These are phyloP conservation scores for Acanthoscelides obtectus DNA, from an alignment of 2,888 invertebrate genomes.

Conservation along the genomic window DNA sequence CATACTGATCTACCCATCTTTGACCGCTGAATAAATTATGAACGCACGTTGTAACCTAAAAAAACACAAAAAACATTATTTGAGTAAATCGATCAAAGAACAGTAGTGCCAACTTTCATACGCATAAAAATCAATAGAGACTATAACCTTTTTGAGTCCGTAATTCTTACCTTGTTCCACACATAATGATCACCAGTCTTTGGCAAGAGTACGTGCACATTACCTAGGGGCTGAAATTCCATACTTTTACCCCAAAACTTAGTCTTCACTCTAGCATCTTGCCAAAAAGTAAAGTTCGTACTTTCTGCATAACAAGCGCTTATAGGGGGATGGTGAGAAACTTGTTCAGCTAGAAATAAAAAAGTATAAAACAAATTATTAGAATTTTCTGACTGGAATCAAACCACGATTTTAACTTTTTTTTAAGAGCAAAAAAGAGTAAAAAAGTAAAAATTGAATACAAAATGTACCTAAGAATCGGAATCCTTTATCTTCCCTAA, in stretches of 20 bases:
- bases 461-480: constrained; percentile 35
- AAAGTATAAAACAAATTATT: background rate
- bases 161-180: constrained; percentile 64
- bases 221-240: constrained; percentile 79
- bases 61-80: no score
- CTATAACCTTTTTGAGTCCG: no score
- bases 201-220: constrained; percentile 59
- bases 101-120: no score
- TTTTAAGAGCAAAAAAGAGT: background rate
- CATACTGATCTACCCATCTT: constrained; percentile 84
- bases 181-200: constrained; percentile 65
- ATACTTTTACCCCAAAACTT: constrained; percentile 90
- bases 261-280: constrained; percentile 78
- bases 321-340: constrained; percentile 81
- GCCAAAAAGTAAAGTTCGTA: constrained; percentile 72
- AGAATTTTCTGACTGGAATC: background rate
- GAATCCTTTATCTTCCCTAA: constrained; percentile 73
- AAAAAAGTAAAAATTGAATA: background rate
- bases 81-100: no score
- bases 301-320: constrained; percentile 78
- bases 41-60: constrained; percentile 65
- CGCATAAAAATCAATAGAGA: no score
- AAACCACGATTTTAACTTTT: background rate
- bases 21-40: constrained; percentile 80
- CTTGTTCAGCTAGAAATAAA: constrained; percentile 62